Conservation (phyloP, 1,140 invertebrate genomes). For the Medauroidea extradentata region DNA sequence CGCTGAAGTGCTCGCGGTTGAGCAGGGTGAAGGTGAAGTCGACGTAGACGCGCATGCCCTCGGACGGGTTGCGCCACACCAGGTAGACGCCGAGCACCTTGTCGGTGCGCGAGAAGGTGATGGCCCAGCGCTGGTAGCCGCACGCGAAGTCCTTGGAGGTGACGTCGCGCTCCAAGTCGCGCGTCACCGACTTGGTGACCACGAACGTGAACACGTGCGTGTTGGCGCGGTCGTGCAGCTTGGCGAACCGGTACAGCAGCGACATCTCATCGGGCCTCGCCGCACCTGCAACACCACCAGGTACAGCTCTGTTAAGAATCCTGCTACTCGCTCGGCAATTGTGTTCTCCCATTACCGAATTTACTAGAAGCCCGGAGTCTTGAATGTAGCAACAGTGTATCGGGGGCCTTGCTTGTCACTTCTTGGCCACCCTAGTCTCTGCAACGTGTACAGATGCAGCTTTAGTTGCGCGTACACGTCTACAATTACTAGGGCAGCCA, state of each 20-base stretch:
- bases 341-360: too few species aligned
- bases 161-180: slow-evolving; percentile 74
- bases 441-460: too few species aligned
- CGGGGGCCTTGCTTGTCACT: too few species aligned
- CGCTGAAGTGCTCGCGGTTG: slow-evolving; percentile 81
- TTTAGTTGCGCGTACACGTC: too few species aligned
- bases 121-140: slow-evolving; percentile 83
- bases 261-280: slow-evolving; percentile 56
- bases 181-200: slow-evolving; percentile 71
- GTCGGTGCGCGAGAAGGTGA: slow-evolving; percentile 74
- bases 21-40: slow-evolving; percentile 82
- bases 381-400: too few species aligned
- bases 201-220: slow-evolving; percentile 83
- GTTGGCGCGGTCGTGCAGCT: slow-evolving; percentile 76
- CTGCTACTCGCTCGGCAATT: too few species aligned
- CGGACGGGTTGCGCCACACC: slow-evolving; percentile 70
- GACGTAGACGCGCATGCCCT: slow-evolving; percentile 70
- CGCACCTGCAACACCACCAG: too few species aligned
- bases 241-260: slow-evolving; percentile 77
- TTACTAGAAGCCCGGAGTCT: too few species aligned
- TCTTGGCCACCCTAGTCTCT: too few species aligned
- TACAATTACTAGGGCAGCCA: too few species aligned
- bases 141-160: slow-evolving; percentile 81
- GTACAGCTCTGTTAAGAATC: too few species aligned
- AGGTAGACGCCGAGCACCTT: slow-evolving; percentile 77